phyloP scores from a whole-genome alignment of 1,140 invertebrate species.

The Dreissena rostriformis region DNA sequence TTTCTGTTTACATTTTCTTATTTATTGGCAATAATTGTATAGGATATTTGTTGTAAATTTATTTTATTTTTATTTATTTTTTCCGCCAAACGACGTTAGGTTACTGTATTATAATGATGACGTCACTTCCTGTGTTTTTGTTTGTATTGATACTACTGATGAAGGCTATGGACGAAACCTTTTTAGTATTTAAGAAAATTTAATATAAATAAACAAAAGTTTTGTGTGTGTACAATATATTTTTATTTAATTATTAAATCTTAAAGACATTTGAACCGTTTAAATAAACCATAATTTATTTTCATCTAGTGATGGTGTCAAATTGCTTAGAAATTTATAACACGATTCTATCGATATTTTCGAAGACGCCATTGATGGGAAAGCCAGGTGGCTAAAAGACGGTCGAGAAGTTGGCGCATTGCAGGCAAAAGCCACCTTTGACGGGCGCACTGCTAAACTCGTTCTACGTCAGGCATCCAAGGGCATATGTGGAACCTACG shows the following conservation, averaged over 20 bases:
- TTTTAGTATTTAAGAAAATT: too few relatives aligned
- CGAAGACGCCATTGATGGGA: constrained; percentile 65
- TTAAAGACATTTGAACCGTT: not conserved
- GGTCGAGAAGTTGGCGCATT: constrained; percentile 62
- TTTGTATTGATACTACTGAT: too few relatives aligned
- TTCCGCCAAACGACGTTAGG: too few relatives aligned
- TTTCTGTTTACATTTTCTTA: too few relatives aligned
- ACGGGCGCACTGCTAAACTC: constrained; percentile 70
- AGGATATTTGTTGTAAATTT: not conserved
- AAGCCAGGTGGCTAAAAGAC: constrained; percentile 72
- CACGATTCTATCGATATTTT: not conserved
- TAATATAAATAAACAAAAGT: too few relatives aligned
- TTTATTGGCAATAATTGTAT: not conserved
- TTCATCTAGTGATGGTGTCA: not conserved
- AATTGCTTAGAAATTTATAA: too few relatives aligned
- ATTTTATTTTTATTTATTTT: too few relatives aligned
- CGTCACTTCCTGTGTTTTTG: too few relatives aligned
- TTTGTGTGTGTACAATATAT: too few relatives aligned
- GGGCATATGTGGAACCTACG: constrained; percentile 73
- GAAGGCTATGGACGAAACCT: too few relatives aligned
- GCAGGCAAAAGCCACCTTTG: constrained; percentile 66
- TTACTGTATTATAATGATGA: too few relatives aligned
- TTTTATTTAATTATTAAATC: not conserved
- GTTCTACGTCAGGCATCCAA: constrained; percentile 63
- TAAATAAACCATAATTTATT: not conserved